Conservation (phyloP, 1,140 invertebrate genomes). For the Zaprionus gabonicus region DNA sequence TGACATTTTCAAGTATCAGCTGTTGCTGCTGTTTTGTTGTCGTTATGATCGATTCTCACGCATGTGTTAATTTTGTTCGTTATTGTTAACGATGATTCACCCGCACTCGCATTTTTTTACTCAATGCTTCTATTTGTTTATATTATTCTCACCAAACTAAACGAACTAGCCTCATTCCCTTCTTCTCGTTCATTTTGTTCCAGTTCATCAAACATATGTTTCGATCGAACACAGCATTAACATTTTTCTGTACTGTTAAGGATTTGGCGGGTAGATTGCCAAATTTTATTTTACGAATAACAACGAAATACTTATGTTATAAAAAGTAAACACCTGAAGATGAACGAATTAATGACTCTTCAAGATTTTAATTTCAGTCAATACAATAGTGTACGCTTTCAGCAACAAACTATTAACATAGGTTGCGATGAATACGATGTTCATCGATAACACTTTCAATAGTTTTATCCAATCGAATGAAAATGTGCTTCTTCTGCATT, state of each 20-base stretch:
- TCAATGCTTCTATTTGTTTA: constrained; percentile 68
- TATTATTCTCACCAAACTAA: constrained; percentile 53
- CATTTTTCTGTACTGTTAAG: background rate
- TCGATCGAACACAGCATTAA: background rate
- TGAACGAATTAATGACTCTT: too few relatives aligned
- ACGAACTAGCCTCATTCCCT: background rate
- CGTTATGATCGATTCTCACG: constrained; percentile 12
- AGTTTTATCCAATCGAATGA: background rate
- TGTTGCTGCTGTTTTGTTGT: constrained; percentile 37
- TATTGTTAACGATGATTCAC: constrained; percentile 60
- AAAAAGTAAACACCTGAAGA: too few relatives aligned
- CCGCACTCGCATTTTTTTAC: constrained; percentile 57
- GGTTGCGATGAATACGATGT: background rate
- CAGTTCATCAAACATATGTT: constrained; percentile 1
- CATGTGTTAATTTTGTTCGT: constrained; percentile 53
- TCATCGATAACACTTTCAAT: constrained; percentile 4
- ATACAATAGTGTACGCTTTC: background rate
- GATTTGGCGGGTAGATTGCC: background rate
- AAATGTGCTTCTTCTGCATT: constrained; percentile 19
- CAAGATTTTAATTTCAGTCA: background rate
- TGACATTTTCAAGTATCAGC: constrained; percentile 52
- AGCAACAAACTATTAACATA: background rate
- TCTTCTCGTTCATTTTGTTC: background rate
- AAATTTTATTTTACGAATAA: too few relatives aligned
- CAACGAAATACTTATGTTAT: too few relatives aligned